Evolutionary conservation across 2,888 invertebrate genomes (phyloP).

Genomic region (Agapostemon virescens): DNA sequence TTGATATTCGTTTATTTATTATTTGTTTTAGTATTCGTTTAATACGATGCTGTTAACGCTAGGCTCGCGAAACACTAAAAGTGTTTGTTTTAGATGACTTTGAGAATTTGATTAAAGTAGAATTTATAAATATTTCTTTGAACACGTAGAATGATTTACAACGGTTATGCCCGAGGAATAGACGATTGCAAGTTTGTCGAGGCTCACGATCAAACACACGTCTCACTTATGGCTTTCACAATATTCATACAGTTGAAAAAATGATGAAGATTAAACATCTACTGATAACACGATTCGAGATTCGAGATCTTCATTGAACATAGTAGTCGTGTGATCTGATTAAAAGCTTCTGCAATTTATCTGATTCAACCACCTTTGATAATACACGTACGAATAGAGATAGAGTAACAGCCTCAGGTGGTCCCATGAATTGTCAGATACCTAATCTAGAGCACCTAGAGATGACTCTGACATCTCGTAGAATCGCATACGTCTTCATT

Average conservation of each 20-base stretch:
- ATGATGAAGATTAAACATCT: not conserved
- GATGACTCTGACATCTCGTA: too few species aligned
- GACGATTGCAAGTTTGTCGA: not conserved
- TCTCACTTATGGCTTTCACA: not conserved
- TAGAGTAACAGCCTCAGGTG: not conserved
- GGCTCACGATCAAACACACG: not conserved
- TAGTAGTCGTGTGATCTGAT: slow-evolving; percentile 1
- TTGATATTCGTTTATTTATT: too few species aligned
- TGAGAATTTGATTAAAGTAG: not conserved
- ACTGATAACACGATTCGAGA: not conserved
- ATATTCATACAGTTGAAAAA: not conserved
- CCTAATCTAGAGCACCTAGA: not conserved
- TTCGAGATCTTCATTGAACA: slow-evolving; percentile 6
- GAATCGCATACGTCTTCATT: too few species aligned
- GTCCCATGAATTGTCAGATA: not conserved
- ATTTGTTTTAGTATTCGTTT: too few species aligned
- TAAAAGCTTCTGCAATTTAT: not conserved
- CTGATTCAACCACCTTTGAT: not conserved
- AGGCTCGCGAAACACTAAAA: too few species aligned
- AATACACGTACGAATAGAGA: not conserved
- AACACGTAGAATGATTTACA: not conserved
- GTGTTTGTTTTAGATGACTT: too few species aligned
- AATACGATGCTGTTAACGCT: not conserved
- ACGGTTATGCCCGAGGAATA: not conserved
- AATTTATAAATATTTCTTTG: not conserved